phyloP scores from a whole-genome alignment of 1,140 invertebrate genomes.

The Aleiodes sp. region DNA sequence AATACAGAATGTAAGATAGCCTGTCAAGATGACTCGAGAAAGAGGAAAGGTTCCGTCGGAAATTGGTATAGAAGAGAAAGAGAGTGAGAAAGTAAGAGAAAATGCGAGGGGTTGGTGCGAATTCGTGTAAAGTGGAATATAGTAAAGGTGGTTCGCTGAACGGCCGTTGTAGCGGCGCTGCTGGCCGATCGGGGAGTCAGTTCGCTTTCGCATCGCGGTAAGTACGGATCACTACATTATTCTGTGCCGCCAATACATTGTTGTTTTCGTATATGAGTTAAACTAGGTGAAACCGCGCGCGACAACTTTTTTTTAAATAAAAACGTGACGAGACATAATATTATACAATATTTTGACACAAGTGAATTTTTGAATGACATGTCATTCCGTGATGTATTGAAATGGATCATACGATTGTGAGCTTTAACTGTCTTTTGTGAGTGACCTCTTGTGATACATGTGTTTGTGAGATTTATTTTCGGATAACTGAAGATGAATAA shows the following conservation, averaged over 20 bases:
- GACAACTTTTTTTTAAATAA: not conserved
- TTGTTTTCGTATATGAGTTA: not conserved
- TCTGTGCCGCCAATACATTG: not conserved
- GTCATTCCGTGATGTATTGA: too few relatives aligned
- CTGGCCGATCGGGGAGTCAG: conserved; percentile 49
- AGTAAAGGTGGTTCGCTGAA: conserved; percentile 47
- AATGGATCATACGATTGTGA: too few relatives aligned
- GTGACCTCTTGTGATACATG: too few relatives aligned
- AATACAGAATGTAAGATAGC: not conserved
- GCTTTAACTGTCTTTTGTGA: too few relatives aligned
- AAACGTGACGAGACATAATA: not conserved
- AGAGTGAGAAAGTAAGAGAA: conserved; percentile 15
- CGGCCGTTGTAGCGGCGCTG: conserved; percentile 54
- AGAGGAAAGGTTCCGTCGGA: not conserved
- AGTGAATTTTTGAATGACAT: too few relatives aligned
- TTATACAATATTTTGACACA: not conserved
- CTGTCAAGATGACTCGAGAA: not conserved
- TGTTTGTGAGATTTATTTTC: too few relatives aligned
- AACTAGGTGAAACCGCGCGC: not conserved
- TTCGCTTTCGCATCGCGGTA: conserved; percentile 54
- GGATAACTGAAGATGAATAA: too few relatives aligned
- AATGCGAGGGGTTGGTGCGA: conserved; percentile 22
- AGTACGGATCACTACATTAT: conserved; percentile 29
- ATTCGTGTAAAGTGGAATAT: conserved; percentile 35
- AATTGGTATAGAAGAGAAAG: conserved; percentile 9